Percentiles rank a stretch among this genome's conserved stretches.
Evolutionary conservation across 2,113 vertebrate genomes (phyloP).

Genomic region (Salvelinus alpinus): DNA sequence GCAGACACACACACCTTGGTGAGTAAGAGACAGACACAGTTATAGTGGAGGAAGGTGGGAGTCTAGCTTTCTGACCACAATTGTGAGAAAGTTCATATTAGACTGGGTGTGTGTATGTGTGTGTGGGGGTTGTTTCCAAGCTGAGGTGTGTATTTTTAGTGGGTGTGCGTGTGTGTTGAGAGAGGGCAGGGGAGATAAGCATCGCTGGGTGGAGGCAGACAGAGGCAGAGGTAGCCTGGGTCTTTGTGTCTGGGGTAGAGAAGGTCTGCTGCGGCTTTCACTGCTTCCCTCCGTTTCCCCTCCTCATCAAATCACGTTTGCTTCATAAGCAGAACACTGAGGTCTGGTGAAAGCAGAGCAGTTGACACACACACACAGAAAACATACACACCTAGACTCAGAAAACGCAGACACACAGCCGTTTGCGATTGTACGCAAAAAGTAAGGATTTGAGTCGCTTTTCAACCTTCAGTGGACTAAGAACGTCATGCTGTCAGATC

Average conservation of each 20-base stretch:
- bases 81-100: slow-evolving; percentile 45
- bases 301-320: slow-evolving; percentile 74
- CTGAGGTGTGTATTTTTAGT: slow-evolving; percentile 52
- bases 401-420: slow-evolving; percentile 5
- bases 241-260: slow-evolving; percentile 61
- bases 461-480: no score
- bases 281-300: slow-evolving; percentile 49
- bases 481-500: no score
- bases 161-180: slow-evolving; percentile 44
- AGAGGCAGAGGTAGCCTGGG: slow-evolving; percentile 47
- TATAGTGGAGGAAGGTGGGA: background rate
- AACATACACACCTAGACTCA: slow-evolving; percentile 23
- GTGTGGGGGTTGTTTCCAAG: slow-evolving; percentile 48
- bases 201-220: slow-evolving; percentile 61
- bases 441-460: no score
- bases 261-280: slow-evolving; percentile 72
- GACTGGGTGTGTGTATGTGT: slow-evolving; percentile 13
- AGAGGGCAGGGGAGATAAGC: slow-evolving; percentile 66
- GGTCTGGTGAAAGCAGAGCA: slow-evolving; percentile 62
- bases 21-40: slow-evolving; percentile 5
- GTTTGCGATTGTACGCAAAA: no score
- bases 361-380: slow-evolving; percentile 38
- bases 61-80: slow-evolving; percentile 38
- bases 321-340: slow-evolving; percentile 75
- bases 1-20: slow-evolving; percentile 1